Percentiles rank a stretch among this genome's conserved stretches.
phyloP scores from a whole-genome alignment of 2,113 vertebrate genomes.

The Gymnogyps californianus region DNA sequence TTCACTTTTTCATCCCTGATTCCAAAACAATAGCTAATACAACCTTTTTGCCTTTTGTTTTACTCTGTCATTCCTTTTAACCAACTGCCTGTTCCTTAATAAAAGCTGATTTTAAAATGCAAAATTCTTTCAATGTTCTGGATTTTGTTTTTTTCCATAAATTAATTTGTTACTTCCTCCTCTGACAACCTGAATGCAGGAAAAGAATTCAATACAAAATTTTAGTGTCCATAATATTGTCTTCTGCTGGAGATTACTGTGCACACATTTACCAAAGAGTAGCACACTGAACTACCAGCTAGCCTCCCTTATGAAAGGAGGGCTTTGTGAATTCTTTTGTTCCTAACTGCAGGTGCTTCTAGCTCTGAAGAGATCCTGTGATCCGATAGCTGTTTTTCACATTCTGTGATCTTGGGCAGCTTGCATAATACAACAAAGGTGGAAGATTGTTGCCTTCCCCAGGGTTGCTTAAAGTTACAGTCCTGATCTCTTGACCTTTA shows the following conservation, averaged over 20 bases:
- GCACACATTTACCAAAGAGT: neutral
- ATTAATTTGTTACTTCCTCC: neutral
- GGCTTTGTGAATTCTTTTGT: constrained; percentile 67
- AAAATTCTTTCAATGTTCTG: neutral
- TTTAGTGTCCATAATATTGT: neutral
- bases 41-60: neutral
- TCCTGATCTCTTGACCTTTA: constrained; percentile 73
- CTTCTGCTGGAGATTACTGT: neutral
- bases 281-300: neutral
- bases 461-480: constrained; percentile 69
- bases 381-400: constrained; percentile 69
- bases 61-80: neutral
- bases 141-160: neutral
- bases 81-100: neutral
- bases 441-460: constrained; percentile 66
- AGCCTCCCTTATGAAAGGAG: constrained; percentile 47
- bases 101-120: neutral
- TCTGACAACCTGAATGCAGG: neutral
- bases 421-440: constrained; percentile 67
- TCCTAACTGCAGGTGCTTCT: constrained; percentile 70
- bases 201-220: neutral
- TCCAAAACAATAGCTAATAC: neutral
- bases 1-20: neutral
- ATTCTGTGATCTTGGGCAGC: constrained; percentile 66
- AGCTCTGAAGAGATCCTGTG: constrained; percentile 65